These are phyloP conservation scores for Philereme transversata DNA, from an alignment of 2,888 invertebrate genomes.

Conservation along the genomic window DNA sequence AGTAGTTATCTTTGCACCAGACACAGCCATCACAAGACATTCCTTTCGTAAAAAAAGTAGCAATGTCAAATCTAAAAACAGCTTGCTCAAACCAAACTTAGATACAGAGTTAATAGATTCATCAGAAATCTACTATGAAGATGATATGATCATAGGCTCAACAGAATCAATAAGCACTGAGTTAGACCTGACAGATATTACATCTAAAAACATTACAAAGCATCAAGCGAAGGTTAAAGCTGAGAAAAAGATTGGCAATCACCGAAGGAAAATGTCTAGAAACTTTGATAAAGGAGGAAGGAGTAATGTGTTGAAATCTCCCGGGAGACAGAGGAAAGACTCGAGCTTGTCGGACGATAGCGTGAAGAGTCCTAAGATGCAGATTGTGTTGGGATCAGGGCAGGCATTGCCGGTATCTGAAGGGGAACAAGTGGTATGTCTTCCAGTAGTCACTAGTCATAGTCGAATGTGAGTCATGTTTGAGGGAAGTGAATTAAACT, in stretches of 20 bases:
- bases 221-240: conserved; percentile 56
- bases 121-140: conserved; percentile 68
- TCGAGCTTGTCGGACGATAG: conserved; percentile 68
- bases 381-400: conserved; percentile 80
- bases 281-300: conserved; percentile 54
- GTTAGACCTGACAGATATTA: conserved; percentile 53
- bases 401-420: conserved; percentile 82
- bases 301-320: conserved; percentile 57
- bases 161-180: conserved; percentile 68
- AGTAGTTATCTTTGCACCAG: conserved; percentile 21
- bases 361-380: conserved; percentile 72
- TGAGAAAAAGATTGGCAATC: conserved; percentile 70
- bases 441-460: conserved; percentile 19
- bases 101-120: conserved; percentile 48
- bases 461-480: too few relatives aligned
- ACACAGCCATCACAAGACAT: conserved; percentile 44
- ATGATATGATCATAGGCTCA: conserved; percentile 67
- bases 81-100: conserved; percentile 50
- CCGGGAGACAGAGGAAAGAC: conserved; percentile 61
- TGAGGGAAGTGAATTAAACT: too few relatives aligned
- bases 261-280: conserved; percentile 69
- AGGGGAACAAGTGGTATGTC: conserved; percentile 76
- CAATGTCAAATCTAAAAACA: conserved; percentile 46
- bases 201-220: conserved; percentile 56
- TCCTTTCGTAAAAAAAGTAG: conserved; percentile 55